Evolutionary conservation across 2,797 vertebrate genomes (phyloP).

Genomic region (Mormyrops attenuatus): DNA sequence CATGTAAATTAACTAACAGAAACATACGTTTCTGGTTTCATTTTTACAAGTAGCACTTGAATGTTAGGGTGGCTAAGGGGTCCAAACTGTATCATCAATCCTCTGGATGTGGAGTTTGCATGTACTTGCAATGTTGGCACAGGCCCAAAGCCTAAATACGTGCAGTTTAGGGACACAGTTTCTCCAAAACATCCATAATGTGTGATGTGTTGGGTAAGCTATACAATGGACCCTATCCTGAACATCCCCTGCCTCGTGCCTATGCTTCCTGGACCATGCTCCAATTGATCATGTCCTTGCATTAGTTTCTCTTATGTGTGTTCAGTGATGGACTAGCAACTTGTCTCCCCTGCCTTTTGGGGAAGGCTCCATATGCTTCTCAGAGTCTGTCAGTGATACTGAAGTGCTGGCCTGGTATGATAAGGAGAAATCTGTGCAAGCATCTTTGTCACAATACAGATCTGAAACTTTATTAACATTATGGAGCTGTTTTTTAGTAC

Average conservation of each 20-base stretch:
- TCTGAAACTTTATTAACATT: not conserved
- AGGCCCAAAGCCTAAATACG: not conserved
- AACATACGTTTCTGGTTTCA: conserved; percentile 40
- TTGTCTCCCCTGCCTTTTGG: not conserved
- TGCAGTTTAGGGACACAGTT: not conserved
- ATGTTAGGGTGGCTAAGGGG: not conserved
- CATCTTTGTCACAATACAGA: not conserved
- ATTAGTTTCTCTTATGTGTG: not conserved
- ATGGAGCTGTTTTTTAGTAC: not conserved
- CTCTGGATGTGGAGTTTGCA: not conserved
- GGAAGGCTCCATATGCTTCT: not conserved
- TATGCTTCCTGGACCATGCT: not conserved
- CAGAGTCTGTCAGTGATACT: not conserved
- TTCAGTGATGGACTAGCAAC: not conserved
- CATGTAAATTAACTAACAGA: conserved; percentile 32
- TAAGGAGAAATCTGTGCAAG: not conserved
- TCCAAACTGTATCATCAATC: not conserved
- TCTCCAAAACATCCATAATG: not conserved
- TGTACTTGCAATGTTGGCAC: not conserved
- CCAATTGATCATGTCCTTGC: not conserved
- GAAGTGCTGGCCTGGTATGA: not conserved
- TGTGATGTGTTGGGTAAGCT: not conserved
- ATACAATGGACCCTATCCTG: not conserved
- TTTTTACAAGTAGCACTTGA: conserved; percentile 44
- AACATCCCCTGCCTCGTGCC: not conserved